A percentile compares a stretch with the other conserved stretches of the same genome.
Evolutionary conservation across 2,888 invertebrate genomes (phyloP).

Genomic region (Amphipyra berbera): DNA sequence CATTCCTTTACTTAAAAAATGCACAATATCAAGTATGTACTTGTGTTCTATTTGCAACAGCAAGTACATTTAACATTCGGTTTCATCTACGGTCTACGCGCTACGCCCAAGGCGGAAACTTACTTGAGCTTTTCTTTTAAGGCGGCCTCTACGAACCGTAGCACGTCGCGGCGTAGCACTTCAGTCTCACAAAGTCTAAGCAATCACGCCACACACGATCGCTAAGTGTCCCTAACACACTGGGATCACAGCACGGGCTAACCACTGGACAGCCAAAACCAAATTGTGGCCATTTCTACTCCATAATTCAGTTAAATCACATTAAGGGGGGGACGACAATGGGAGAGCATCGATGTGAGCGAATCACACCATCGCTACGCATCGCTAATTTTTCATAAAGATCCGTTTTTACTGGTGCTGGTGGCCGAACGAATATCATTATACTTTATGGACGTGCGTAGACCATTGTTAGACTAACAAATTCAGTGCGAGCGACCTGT

Average conservation of each 20-base stretch:
- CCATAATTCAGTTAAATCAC: conserved; percentile 89
- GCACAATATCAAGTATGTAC: too few relatives aligned
- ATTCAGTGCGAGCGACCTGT: conserved; percentile 71
- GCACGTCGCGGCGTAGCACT: conserved; percentile 75
- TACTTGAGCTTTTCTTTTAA: conserved; percentile 75
- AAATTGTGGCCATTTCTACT: conserved; percentile 87
- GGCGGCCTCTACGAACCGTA: conserved; percentile 75
- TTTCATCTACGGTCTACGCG: conserved; percentile 17
- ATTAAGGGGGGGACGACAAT: conserved; percentile 88
- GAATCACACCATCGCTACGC: conserved; percentile 89
- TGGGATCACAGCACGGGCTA: conserved; percentile 71
- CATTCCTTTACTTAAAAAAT: too few relatives aligned
- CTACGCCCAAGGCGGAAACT: conserved; percentile 61
- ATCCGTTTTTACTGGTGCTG: conserved; percentile 74
- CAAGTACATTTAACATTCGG: too few relatives aligned
- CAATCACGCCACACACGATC: conserved; percentile 68
- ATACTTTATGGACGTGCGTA: conserved; percentile 73
- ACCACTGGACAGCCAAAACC: conserved; percentile 83
- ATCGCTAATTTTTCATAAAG: conserved; percentile 86
- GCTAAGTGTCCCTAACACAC: conserved; percentile 58
- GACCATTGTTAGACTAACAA: conserved; percentile 66
- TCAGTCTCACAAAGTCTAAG: conserved; percentile 69
- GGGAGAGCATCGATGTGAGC: conserved; percentile 87
- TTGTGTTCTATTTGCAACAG: too few relatives aligned
- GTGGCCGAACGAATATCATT: conserved; percentile 79